Percentiles rank a stretch among this genome's conserved stretches.
These are phyloP conservation scores for Spisula subtruncata DNA, from an alignment of 2,888 invertebrate species.

Conservation along the genomic window DNA sequence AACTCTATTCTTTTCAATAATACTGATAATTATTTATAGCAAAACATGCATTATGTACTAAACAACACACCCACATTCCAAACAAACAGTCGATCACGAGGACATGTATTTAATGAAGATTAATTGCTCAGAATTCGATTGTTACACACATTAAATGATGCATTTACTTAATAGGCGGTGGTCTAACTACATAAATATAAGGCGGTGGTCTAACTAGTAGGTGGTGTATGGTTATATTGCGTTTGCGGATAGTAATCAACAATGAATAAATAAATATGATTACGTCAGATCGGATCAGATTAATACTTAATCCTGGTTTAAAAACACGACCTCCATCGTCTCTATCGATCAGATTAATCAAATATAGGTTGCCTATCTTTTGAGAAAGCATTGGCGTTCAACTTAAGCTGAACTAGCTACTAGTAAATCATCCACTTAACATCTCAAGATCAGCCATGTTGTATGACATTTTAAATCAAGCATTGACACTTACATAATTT, in stretches of 20 bases:
- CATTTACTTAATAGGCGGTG: background rate
- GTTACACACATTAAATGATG: background rate
- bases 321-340: background rate
- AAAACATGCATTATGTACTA: too few relatives aligned
- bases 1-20: too few relatives aligned
- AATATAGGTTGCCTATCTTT: background rate
- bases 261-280: background rate
- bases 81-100: background rate
- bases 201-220: background rate
- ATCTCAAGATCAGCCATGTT: background rate
- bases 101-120: background rate
- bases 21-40: too few relatives aligned
- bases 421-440: background rate
- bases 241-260: background rate
- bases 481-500: background rate
- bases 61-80: background rate
- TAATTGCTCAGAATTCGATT: background rate
- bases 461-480: background rate
- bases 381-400: background rate
- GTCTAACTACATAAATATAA: background rate
- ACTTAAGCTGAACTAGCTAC: background rate
- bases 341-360: background rate
- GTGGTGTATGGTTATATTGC: background rate
- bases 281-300: background rate
- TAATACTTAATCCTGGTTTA: background rate